phyloP scores from a whole-genome alignment of 2,888 invertebrate species.

The Thecophora atra region DNA sequence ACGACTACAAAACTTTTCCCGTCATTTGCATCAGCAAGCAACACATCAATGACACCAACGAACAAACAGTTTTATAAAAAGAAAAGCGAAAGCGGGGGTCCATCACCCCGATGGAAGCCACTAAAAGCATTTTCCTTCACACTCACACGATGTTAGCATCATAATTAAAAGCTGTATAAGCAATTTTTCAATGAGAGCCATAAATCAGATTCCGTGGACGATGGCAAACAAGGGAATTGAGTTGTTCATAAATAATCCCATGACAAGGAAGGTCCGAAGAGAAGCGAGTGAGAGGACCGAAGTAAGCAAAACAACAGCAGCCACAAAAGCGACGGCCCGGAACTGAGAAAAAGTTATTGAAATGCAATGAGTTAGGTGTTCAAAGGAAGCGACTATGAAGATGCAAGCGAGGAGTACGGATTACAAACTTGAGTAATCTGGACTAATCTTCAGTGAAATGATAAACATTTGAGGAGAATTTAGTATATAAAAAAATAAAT shows the following conservation, averaged over 20 bases:
- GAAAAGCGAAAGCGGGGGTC: too few species aligned
- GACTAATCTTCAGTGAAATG: not conserved
- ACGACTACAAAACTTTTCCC: too few species aligned
- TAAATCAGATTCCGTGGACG: slow-evolving; percentile 62
- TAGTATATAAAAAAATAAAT: not conserved
- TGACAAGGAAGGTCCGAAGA: slow-evolving; percentile 7
- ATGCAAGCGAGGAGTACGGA: not conserved
- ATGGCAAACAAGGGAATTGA: slow-evolving; percentile 58
- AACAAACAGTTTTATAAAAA: too few species aligned
- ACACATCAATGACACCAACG: too few species aligned
- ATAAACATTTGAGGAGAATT: too few species aligned
- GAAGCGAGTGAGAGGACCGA: too few species aligned
- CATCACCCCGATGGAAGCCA: too few species aligned
- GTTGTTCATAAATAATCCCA: slow-evolving; percentile 58
- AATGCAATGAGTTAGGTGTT: too few species aligned
- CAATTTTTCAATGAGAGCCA: slow-evolving; percentile 65
- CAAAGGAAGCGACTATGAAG: not conserved
- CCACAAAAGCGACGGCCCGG: not conserved
- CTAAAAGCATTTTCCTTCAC: too few species aligned
- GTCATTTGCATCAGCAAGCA: too few species aligned
- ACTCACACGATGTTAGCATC: slow-evolving; percentile 36
- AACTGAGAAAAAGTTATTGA: not conserved
- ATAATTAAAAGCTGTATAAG: slow-evolving; percentile 60
- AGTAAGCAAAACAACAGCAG: not conserved
- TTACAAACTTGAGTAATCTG: not conserved